Percentiles rank a stretch among this genome's conserved stretches.
These are phyloP conservation scores for Boloria selene DNA, from an alignment of 2,888 invertebrate genomes.

Conservation along the genomic window DNA sequence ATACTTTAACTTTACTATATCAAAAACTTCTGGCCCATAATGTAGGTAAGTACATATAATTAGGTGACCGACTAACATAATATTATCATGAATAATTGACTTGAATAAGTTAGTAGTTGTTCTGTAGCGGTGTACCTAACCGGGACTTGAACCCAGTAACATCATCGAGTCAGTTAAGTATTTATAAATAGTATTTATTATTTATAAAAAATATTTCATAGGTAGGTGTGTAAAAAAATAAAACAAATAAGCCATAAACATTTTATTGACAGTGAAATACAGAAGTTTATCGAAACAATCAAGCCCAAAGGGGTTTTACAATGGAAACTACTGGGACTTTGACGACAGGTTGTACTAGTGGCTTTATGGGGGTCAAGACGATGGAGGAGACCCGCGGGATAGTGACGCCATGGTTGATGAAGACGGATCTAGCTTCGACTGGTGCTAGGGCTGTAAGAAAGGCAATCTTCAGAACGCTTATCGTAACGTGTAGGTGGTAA, in stretches of 20 bases:
- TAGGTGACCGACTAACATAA: too few species aligned
- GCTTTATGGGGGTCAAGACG: conserved; percentile 46
- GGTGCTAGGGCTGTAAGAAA: conserved; percentile 48
- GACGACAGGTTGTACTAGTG: conserved; percentile 35
- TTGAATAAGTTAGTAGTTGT: too few species aligned
- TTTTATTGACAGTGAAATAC: conserved; percentile 38
- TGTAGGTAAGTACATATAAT: too few species aligned
- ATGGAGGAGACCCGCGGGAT: conserved; percentile 53
- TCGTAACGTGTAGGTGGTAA: background rate
- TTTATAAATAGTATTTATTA: too few species aligned
- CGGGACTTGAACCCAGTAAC: too few species aligned
- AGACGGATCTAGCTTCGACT: conserved; percentile 55
- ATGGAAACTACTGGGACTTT: conserved; percentile 37
- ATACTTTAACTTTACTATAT: too few species aligned
- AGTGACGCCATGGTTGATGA: conserved; percentile 61
- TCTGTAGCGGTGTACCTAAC: too few species aligned
- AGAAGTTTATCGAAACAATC: conserved; percentile 38
- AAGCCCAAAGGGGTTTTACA: conserved; percentile 38
- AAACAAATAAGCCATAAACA: conserved; percentile 38
- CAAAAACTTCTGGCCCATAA: too few species aligned
- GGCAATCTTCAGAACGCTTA: conserved; percentile 35
- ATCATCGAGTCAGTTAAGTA: too few species aligned
- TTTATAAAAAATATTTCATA: too few species aligned
- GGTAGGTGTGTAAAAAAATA: conserved; percentile 25
- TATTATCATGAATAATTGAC: too few species aligned